Conservation (phyloP, 2,888 invertebrate genomes). For the Eupithecia subumbrata region DNA sequence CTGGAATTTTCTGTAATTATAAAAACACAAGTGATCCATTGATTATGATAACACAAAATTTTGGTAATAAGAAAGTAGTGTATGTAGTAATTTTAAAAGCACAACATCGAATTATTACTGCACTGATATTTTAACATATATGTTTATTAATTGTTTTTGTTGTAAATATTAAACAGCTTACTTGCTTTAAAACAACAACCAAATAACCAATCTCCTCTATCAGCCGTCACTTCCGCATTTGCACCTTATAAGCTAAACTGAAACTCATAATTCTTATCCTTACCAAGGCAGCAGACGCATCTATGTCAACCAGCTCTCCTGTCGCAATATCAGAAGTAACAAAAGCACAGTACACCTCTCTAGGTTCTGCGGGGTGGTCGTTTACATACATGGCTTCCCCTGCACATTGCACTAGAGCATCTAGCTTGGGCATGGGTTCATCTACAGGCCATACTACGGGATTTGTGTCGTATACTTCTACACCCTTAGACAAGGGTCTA, state of each 20-base stretch:
- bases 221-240: too few relatives aligned
- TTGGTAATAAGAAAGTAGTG: too few relatives aligned
- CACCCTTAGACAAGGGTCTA: conserved; percentile 85
- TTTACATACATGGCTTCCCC: conserved; percentile 86
- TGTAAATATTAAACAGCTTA: too few relatives aligned
- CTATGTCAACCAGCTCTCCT: conserved; percentile 85
- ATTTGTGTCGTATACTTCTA: conserved; percentile 86
- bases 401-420: conserved; percentile 84
- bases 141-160: too few relatives aligned
- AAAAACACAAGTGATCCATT: neutral
- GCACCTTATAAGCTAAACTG: too few relatives aligned
- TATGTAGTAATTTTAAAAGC: too few relatives aligned
- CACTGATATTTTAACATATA: too few relatives aligned
- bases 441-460: conserved; percentile 86
- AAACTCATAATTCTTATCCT: conserved; percentile 33
- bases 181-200: too few relatives aligned
- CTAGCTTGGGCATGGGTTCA: conserved; percentile 86
- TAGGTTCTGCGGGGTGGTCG: conserved; percentile 65
- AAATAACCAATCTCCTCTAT: too few relatives aligned
- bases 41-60: neutral
- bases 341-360: conserved; percentile 88
- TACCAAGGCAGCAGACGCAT: conserved; percentile 86
- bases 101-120: too few relatives aligned
- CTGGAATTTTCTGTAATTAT: conserved; percentile 83
- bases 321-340: conserved; percentile 81